Evolutionary conservation across 2,888 invertebrate genomes (phyloP), one percentile per base, ranked within the genome.

Genomic region (Pyrocoelia pectoralis): DNA sequence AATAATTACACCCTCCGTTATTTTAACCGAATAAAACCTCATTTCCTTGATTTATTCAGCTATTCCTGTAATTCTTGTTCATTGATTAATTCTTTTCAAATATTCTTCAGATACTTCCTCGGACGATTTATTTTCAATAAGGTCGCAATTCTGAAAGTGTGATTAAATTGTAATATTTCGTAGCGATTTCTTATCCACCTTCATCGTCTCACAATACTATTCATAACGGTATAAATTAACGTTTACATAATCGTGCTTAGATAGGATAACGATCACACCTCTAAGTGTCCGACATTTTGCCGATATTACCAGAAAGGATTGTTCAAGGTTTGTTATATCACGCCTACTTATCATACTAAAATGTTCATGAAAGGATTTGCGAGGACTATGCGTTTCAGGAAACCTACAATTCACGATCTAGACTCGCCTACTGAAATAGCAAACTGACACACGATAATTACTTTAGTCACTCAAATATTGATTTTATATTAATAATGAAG

Each of bases 1-100:
- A 61, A 61, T 61, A 61, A 61, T 61, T 61, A 38, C 51, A 51
- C 40, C 61, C 49, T 40, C 43, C 49, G 49, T 48, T 49, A 48
- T 60, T 60, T 46, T 46, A 60, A 60, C 49, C 49, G 38, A 33
- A 60, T 60, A 60, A 60, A 60, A 49, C 48, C 60, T 24, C 49
- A 29, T 19, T 56, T 49, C 40, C 50, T 57, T 49, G 19, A 13
- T 48, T 50, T 41, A 41, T 57, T 57, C 28, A 14, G 56, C 40
- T 50, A 57, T 49, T 57, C 40, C 56, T 57, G 40, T 40, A 49
- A 57, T 50, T 57, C 19, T 49, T 57, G 4, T 15, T 50, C 38
- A 14, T 46, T 41, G 56, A 57, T 57, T 49, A 57, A 57, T 57
- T 57, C 56, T 50, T 49, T 50, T 49, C 50, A 50, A 18, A n/a